Base-by-base conservation (phyloP, 2,888 invertebrate genomes). In the Physocephala rufipes region DNA sequence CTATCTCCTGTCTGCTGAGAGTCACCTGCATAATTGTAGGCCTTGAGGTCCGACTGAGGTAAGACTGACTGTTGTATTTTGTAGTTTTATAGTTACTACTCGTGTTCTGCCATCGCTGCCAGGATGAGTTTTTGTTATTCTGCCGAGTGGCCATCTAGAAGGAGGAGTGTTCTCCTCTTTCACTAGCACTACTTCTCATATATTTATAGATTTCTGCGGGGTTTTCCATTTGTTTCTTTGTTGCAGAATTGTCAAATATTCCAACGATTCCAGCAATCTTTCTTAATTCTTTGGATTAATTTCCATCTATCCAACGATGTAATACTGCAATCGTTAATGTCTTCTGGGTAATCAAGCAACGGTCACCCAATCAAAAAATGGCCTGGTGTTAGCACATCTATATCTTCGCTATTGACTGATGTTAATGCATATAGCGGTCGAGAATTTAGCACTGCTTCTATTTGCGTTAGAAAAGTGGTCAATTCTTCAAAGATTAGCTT, bases 101-200 rank as follows among this genome's bases (percentile, higher is more conserved):
- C 47, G 12, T 47, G 47, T 47, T 21, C 47, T 64, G 26, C 28
- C 65, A 45, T 70, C 70, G 9, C 24, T 30, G 13, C 65, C 70
- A 7, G 45, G 45, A 59, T 65, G 45, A 21, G 36, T 45, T 2
- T 55, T 26, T 21, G 24, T 53, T 36, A 70, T n/a, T 36, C 55
- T 30, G 9, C 71, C 66, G 16, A 71, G 43, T 21, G 66, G 49
- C 65, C 66, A 71, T 61, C 30, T 66, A 26, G 65, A 16, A n/a
- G 71, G 71, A 30, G 30, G 70, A 24, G 66, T 30, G 21, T 28
- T 61, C 24, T 71, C 67, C 12, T 61, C 45, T 67, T 71, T 71
- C 9, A 71, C 30, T 16, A 71, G 15, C 1, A 67, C 71, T 13
- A 71, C 67, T 21, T 64, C 30, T 30, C 71, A 59, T 21, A 53